These are phyloP conservation scores for Empis livida DNA, from an alignment of 2,888 invertebrate genomes.

Conservation along the genomic window DNA sequence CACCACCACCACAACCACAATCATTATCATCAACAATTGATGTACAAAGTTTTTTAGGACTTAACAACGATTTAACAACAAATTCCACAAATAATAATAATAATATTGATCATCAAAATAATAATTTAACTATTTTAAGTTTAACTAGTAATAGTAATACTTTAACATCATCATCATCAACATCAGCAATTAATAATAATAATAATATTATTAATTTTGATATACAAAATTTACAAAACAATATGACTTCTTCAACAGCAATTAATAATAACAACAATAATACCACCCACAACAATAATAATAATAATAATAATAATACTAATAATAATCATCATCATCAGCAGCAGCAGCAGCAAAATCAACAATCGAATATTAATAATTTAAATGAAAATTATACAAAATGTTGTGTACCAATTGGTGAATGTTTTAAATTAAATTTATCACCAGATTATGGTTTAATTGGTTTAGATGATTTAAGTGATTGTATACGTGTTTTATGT, in stretches of 20 bases:
- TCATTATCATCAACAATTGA: too few species aligned
- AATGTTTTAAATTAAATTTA: conserved; percentile 55
- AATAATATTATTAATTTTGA: not conserved
- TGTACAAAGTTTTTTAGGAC: conserved; percentile 31
- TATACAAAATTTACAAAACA: conserved; percentile 2
- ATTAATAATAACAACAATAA: conserved; percentile 10
- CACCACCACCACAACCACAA: conserved; percentile 14
- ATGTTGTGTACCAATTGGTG: conserved; percentile 73
- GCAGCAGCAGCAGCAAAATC: conserved; percentile 35
- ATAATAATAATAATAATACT: conserved; percentile 10
- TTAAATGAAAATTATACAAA: conserved; percentile 44
- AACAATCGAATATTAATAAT: conserved; percentile 27
- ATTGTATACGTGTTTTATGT: conserved; percentile 80
- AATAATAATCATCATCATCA: conserved; percentile 9
- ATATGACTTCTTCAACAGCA: conserved; percentile 5
- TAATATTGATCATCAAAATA: conserved; percentile 7
- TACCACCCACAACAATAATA: conserved; percentile 11
- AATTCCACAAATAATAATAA: conserved; percentile 7
- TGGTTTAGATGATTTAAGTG: conserved; percentile 55
- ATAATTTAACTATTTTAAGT: conserved; percentile 3
- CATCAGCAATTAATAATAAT: not conserved
- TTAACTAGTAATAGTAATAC: not conserved
- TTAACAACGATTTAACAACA: conserved; percentile 6
- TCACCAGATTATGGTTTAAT: conserved; percentile 40
- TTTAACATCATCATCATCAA: conserved; percentile 5